Evolutionary conservation across 2,113 vertebrate species (phyloP).

Genomic region (Noturus placidus): DNA sequence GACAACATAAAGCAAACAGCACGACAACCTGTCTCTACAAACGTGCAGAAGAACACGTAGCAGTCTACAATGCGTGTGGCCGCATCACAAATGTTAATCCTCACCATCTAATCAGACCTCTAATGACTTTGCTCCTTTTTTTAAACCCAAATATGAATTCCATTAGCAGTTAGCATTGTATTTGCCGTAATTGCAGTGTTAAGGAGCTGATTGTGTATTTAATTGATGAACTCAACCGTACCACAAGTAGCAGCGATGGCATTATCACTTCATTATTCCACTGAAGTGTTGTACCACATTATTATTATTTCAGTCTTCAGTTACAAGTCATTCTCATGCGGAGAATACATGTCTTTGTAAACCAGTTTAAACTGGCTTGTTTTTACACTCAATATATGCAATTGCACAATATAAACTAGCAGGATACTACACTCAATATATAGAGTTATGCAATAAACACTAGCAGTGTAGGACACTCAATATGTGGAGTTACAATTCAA

Average conservation of each 20-base stretch:
- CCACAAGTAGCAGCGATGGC: background rate
- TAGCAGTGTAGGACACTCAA: background rate
- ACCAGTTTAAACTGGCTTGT: constrained; percentile 3
- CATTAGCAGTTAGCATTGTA: constrained; percentile 37
- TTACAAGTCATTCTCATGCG: background rate
- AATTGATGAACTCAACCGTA: constrained; percentile 5
- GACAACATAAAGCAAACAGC: constrained; percentile 9
- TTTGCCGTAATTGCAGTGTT: constrained; percentile 17
- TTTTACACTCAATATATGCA: background rate
- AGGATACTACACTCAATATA: background rate
- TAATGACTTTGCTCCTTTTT: constrained; percentile 24
- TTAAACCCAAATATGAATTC: constrained; percentile 21
- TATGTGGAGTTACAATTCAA: background rate
- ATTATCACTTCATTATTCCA: constrained; percentile 20
- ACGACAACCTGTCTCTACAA: background rate
- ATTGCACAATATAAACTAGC: background rate
- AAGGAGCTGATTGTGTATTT: constrained; percentile 31
- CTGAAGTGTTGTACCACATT: constrained; percentile 8
- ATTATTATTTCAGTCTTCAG: constrained; percentile 2
- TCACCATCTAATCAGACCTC: constrained; percentile 17
- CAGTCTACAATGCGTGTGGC: constrained; percentile 3
- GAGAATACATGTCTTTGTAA: background rate
- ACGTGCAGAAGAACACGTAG: background rate
- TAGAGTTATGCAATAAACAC: background rate
- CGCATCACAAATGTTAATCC: constrained; percentile 5